phyloP scores from a whole-genome alignment of 2,797 vertebrate genomes.

The Nyctibius grandis region DNA sequence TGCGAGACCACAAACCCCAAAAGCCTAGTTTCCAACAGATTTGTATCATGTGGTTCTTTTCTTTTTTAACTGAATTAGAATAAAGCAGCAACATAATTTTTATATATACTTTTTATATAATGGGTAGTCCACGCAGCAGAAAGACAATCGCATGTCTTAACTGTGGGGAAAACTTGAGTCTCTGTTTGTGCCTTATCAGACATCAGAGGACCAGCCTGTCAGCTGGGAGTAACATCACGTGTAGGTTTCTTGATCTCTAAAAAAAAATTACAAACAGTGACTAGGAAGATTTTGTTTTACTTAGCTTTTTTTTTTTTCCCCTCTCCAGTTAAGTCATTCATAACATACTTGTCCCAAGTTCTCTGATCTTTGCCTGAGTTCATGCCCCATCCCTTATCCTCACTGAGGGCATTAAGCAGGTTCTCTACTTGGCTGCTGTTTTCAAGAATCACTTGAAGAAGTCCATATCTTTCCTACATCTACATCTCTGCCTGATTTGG shows the following conservation, averaged over 20 bases:
- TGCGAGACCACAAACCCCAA: neutral
- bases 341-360: neutral
- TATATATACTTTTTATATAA: neutral
- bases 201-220: neutral
- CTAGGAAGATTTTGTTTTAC: neutral
- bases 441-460: neutral
- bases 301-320: accelerated
- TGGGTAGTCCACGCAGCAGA: neutral
- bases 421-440: neutral
- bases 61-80: neutral
- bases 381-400: neutral
- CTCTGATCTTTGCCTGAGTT: neutral
- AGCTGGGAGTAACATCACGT: neutral
- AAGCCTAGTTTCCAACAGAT: neutral
- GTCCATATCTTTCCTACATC: neutral
- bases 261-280: neutral
- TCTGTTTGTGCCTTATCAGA: neutral
- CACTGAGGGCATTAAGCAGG: neutral
- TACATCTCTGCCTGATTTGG: neutral
- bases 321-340: neutral
- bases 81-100: neutral
- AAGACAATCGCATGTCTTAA: neutral
- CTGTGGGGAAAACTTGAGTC: neutral
- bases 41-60: neutral
- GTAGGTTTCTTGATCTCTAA: neutral